Evolutionary conservation across 2,797 vertebrate species (phyloP), one percentile per base, ranked within the genome.

Genomic region (Phrynocephalus vlangalii): DNA sequence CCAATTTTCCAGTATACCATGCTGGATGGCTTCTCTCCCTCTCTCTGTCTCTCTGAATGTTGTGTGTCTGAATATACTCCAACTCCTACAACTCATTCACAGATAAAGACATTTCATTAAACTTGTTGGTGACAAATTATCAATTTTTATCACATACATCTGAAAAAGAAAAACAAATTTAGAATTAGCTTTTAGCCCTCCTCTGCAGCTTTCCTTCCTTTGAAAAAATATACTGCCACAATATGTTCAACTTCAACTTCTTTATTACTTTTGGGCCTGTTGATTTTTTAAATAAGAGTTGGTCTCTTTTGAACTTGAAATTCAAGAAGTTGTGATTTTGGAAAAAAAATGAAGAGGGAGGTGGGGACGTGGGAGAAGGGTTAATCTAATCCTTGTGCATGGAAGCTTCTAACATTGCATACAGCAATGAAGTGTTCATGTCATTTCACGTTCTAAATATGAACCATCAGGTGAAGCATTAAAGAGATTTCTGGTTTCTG

Each of bases 101-200:
- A 84, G 94, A 92, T 91, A 78, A 92, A 84, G 26, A 90, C 86
- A 84, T 68, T 88, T 94, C 88, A 88, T 90, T 91, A 94, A 81
- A 90, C 75, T 50, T 84, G 71, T 68, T n/a, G 10, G 48, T 78
- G 48, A 50, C 15, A 11, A 77, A 50, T 48, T 26, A 15, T 63
- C 60, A 20, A 44, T 63, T 33, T 22, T 83, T 66, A 87, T 48
- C 86, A 8, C 79, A 44, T 60, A 13, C n/a, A 33, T 79, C 15
- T 86, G 60, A 16, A 28, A 79, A 33, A 5, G n/a, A 5, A 0
- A 0, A 0, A 56, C 73, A 24, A 60, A 20, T 71, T 15, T 1
- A 0, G 89, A 92, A 83, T n/a, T 30, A 8, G 44, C 82, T 48
- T 48, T 63, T 10, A 24, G 33, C 48, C 18, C 22, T 48, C 44